Conservation (phyloP, 1,140 invertebrate species). For the Andrena cerasifolii region DNA sequence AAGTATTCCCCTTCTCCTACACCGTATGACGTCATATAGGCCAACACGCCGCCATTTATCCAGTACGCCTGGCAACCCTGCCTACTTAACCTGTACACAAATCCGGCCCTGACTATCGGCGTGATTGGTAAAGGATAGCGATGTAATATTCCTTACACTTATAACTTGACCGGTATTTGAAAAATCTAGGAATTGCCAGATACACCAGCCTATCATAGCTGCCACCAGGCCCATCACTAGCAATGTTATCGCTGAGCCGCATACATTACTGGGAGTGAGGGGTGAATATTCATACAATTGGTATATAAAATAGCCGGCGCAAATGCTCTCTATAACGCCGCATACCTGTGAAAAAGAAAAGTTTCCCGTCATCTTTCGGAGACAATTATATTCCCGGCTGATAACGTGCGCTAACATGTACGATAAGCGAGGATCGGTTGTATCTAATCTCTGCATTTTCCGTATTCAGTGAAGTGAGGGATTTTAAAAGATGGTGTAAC, state of each 20-base stretch:
- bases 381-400: neutral
- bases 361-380: neutral
- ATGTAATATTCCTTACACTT: conserved; percentile 75
- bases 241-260: conserved; percentile 80
- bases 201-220: conserved; percentile 81
- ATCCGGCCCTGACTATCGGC: neutral
- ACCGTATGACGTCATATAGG: no score
- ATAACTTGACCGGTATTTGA: conserved; percentile 82
- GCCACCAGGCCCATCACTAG: conserved; percentile 82
- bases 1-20: no score
- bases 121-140: conserved; percentile 29
- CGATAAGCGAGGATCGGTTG: conserved; percentile 16
- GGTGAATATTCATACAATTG: conserved; percentile 81
- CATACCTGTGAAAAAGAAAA: conserved; percentile 80
- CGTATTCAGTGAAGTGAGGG: neutral
- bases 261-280: conserved; percentile 80
- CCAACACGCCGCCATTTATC: no score
- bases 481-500: neutral
- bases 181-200: conserved; percentile 82
- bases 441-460: neutral
- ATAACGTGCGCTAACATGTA: neutral
- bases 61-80: no score
- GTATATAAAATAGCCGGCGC: conserved; percentile 82
- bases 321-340: conserved; percentile 79
- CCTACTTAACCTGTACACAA: no score